Percentiles rank a stretch among this genome's conserved stretches.
phyloP scores from a whole-genome alignment of 2,113 vertebrate species.

The Colius striatus region DNA sequence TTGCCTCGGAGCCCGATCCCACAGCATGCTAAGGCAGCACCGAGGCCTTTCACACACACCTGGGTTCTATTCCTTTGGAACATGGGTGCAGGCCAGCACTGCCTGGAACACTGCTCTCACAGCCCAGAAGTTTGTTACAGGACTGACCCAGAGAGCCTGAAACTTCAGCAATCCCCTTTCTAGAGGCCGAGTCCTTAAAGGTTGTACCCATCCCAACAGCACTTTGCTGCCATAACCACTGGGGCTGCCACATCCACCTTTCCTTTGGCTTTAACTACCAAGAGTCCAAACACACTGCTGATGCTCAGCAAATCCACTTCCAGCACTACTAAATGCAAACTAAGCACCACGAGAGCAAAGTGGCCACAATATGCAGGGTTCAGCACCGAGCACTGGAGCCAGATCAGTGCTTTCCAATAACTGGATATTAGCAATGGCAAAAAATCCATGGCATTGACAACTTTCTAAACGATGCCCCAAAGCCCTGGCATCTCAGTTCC shows the following conservation, averaged over 20 bases:
- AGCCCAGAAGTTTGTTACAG: not conserved
- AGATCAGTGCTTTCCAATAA: conserved; percentile 13
- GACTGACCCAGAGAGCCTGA: not conserved
- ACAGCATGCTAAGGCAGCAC: not conserved
- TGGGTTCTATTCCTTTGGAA: not conserved
- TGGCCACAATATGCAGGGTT: not conserved
- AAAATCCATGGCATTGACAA: not conserved
- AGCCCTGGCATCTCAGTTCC: not conserved
- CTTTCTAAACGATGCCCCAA: conserved; percentile 20
- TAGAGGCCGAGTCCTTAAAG: not conserved
- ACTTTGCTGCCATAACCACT: not conserved
- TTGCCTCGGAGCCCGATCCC: not conserved
- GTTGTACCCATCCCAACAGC: not conserved
- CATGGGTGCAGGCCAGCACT: not conserved
- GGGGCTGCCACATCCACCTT: not conserved
- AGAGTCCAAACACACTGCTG: not conserved
- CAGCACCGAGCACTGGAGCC: not conserved
- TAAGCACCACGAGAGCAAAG: not conserved
- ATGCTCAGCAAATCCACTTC: conserved; percentile 9
- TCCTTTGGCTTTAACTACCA: not conserved
- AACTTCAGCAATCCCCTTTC: not conserved
- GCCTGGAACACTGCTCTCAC: not conserved
- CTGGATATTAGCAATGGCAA: not conserved
- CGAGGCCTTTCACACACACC: accelerated
- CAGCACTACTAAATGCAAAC: not conserved